A percentile compares a stretch with the other conserved stretches of the same genome.
Evolutionary conservation across 2,797 vertebrate species (phyloP).

Genomic region (Lindbergichthys nudifrons): DNA sequence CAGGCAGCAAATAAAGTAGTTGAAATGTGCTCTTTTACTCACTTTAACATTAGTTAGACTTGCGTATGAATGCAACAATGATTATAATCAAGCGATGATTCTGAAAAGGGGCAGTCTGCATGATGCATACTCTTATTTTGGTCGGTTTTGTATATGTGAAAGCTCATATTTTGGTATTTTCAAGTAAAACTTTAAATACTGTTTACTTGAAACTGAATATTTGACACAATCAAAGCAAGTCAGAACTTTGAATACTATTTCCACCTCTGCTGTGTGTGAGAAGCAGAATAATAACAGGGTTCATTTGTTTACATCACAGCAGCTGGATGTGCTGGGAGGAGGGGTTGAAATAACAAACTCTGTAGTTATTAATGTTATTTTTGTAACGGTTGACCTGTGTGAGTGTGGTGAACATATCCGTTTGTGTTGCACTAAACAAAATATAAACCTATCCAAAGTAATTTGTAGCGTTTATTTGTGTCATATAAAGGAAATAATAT

Average conservation of each 20-base stretch:
- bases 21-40: not conserved
- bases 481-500: not conserved
- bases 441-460: not conserved
- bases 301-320: constrained; percentile 34
- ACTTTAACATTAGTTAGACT: not conserved
- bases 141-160: not conserved
- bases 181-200: not conserved
- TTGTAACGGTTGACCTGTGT: not conserved
- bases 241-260: not conserved
- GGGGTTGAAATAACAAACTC: constrained; percentile 25
- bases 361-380: constrained; percentile 21
- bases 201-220: not conserved
- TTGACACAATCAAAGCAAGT: not conserved
- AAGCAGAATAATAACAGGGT: constrained; percentile 4
- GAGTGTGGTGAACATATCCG: not conserved
- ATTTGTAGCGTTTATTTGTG: not conserved
- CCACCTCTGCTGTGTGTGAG: not conserved
- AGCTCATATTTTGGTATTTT: not conserved
- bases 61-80: not conserved
- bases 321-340: constrained; percentile 22
- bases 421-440: not conserved
- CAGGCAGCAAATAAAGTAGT: not conserved
- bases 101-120: not conserved
- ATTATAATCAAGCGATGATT: too few species aligned
- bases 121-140: not conserved